Evolutionary conservation across 2,797 vertebrate genomes (phyloP).

Genomic region (Poeciliopsis turneri): DNA sequence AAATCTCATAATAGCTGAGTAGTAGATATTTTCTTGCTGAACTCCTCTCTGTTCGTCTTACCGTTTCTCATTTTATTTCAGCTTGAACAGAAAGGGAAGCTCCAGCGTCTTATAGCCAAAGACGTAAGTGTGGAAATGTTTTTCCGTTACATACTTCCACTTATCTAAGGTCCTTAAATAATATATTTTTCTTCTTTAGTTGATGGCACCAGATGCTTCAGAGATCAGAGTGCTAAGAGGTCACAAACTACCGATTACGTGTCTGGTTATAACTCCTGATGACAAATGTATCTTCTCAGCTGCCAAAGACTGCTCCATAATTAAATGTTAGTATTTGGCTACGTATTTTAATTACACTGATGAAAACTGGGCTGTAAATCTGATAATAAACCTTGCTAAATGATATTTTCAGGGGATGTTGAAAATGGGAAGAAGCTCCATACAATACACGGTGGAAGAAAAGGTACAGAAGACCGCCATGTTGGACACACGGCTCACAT

Average conservation of each 20-base stretch:
- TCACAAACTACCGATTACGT: conserved; percentile 93
- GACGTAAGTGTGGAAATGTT: conserved; percentile 82
- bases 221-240: conserved; percentile 88
- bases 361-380: not conserved
- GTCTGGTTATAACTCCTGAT: conserved; percentile 90
- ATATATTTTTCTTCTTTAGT: conserved; percentile 49
- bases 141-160: not conserved
- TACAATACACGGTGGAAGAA: conserved; percentile 86
- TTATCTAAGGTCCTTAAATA: not conserved
- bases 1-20: not conserved
- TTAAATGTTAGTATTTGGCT: conserved; percentile 88
- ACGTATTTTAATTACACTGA: not conserved
- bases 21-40: not conserved
- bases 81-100: conserved; percentile 93
- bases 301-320: conserved; percentile 93
- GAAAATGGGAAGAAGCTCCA: conserved; percentile 88
- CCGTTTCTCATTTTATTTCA: conserved; percentile 51
- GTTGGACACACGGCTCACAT: conserved; percentile 87
- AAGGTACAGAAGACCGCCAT: conserved; percentile 83
- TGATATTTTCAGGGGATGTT: conserved; percentile 85
- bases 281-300: conserved; percentile 91
- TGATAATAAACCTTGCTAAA: not conserved
- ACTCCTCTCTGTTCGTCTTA: not conserved
- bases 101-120: conserved; percentile 90
- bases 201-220: conserved; percentile 82